phyloP scores from a whole-genome alignment of 2,888 invertebrate genomes.

The Epirrhoe tristata region DNA sequence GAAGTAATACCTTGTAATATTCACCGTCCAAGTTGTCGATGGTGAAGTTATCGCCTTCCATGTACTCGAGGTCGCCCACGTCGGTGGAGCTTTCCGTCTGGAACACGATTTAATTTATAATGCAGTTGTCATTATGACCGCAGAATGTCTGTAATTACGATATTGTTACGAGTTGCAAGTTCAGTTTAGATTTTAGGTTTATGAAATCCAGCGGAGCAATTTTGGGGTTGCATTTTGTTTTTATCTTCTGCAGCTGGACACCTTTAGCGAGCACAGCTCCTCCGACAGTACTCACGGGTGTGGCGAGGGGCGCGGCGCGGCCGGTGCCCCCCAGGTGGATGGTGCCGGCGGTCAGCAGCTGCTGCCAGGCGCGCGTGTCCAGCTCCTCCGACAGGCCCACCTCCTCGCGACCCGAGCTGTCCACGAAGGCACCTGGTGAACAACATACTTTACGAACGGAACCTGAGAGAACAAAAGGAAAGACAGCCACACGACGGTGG shows the following conservation, averaged over 20 bases:
- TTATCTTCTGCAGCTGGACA: too few species aligned
- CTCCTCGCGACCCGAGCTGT: slow-evolving; percentile 80
- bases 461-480: too few species aligned
- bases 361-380: slow-evolving; percentile 80
- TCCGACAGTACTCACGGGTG: not conserved
- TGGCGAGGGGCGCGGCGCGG: slow-evolving; percentile 27
- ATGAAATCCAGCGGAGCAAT: too few species aligned
- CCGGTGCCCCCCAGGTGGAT: slow-evolving; percentile 72
- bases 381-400: slow-evolving; percentile 77
- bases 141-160: too few species aligned
- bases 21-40: slow-evolving; percentile 74
- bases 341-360: slow-evolving; percentile 75
- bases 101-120: not conserved
- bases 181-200: too few species aligned
- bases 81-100: slow-evolving; percentile 71
- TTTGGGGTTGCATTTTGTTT: too few species aligned
- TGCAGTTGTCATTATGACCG: too few species aligned
- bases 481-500: too few species aligned
- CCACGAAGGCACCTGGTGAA: slow-evolving; percentile 64
- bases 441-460: slow-evolving; percentile 1
- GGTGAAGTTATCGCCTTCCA: slow-evolving; percentile 69
- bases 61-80: slow-evolving; percentile 62
- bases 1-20: slow-evolving; percentile 76
- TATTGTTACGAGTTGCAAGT: too few species aligned
- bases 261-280: too few species aligned